A percentile compares a stretch with the other conserved stretches of the same genome.
Conservation (phyloP, 2,888 invertebrate species). For the Brenthis daphne region DNA sequence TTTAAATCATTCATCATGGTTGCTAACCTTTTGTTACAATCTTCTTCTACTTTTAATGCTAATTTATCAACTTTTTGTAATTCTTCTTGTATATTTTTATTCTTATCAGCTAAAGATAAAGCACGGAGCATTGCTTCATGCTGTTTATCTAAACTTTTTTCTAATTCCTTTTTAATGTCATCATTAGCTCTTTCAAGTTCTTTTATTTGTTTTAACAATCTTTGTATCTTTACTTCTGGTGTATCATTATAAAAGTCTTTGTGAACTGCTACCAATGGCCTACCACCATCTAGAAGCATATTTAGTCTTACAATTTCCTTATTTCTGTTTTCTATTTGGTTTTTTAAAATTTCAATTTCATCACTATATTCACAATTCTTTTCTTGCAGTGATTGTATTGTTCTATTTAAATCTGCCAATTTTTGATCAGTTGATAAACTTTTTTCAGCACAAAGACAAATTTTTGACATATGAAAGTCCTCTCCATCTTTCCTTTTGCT, state of each 20-base stretch:
- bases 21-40: constrained; percentile 87
- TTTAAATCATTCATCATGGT: constrained; percentile 83
- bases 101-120: constrained; percentile 87
- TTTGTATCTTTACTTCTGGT: constrained; percentile 78
- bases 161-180: constrained; percentile 70
- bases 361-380: constrained; percentile 67
- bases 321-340: constrained; percentile 81
- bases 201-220: constrained; percentile 82
- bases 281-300: constrained; percentile 87
- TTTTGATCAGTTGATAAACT: constrained; percentile 66
- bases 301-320: constrained; percentile 87
- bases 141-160: constrained; percentile 84
- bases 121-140: constrained; percentile 92
- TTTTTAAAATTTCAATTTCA: constrained; percentile 66
- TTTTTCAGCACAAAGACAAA: constrained; percentile 60
- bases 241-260: constrained; percentile 86
- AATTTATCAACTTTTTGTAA: constrained; percentile 87
- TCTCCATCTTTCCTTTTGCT: constrained; percentile 63
- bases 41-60: constrained; percentile 88
- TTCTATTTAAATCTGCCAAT: constrained; percentile 66
- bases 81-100: constrained; percentile 86
- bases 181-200: constrained; percentile 83
- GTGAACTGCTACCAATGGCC: constrained; percentile 83
- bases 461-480: constrained; percentile 46
- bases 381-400: constrained; percentile 68